Percentiles rank a stretch among this genome's conserved stretches.
These are phyloP conservation scores for Sebastolobus altivelis DNA, from an alignment of 2,797 vertebrate genomes.

Conservation along the genomic window DNA sequence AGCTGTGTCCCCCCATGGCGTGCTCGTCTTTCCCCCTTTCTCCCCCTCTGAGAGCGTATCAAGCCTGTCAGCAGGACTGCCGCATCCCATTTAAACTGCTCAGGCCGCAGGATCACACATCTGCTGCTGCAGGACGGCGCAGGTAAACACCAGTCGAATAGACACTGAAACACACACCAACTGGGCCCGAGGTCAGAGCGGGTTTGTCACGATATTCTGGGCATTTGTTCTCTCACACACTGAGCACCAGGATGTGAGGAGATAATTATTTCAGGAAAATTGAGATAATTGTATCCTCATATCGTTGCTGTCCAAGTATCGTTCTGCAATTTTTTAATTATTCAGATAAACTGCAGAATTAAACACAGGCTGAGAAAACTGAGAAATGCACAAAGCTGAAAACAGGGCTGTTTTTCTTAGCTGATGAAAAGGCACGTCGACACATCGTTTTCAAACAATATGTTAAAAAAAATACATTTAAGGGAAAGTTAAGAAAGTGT, in stretches of 20 bases:
- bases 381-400: not conserved
- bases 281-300: not conserved
- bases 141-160: conserved; percentile 46
- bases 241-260: not conserved
- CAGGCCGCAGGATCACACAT: conserved; percentile 55
- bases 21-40: not conserved
- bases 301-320: not conserved
- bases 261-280: conserved; percentile 19
- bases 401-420: not conserved
- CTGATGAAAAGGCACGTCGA: no score
- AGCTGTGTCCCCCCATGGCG: conserved; percentile 53
- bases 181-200: conserved; percentile 13
- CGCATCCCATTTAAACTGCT: conserved; percentile 60
- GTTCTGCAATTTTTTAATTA: not conserved
- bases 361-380: not conserved
- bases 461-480: not conserved
- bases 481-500: not conserved
- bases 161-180: not conserved
- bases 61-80: conserved; percentile 58
- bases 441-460: no score
- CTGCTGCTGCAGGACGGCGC: conserved; percentile 50
- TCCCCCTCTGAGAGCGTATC: conserved; percentile 39
- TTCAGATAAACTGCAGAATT: conserved; percentile 1
- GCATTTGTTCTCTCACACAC: conserved; percentile 34
- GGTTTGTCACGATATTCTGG: conserved; percentile 21